Base-by-base conservation (phyloP, 1,140 invertebrate species). In the Pectinophora gossypiella region DNA sequence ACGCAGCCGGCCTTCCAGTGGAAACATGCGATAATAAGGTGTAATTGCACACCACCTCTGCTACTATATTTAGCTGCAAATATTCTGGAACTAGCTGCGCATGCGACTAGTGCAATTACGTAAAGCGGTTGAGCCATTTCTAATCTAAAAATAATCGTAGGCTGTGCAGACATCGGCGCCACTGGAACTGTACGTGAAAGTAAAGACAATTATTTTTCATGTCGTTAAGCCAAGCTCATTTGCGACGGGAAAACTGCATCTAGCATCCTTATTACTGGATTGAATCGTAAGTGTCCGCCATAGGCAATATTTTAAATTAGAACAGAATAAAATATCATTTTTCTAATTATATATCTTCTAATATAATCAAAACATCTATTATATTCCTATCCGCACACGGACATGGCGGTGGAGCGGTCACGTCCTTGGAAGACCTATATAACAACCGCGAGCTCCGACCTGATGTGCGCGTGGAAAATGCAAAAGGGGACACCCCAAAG, bases 131-230 rank as follows among this genome's bases (percentile, higher is more conserved):
- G 80, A 79, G 81, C 81, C 81, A 87, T 87, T 87, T 85, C 84
- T 87, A 87, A 87, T 87, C 84, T 85, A 87, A 87, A 87, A 87
- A 87, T 87, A 87, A 87, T 87, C 81, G 80, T 70, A 82, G 84
- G 78, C 78, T 79, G 65, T 72, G 66, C 68, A 72, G 75, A 70
- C 77, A 73, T 72, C 68, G 81, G 81, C 84, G 83, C 83, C 83
- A 84, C 60, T 74, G 68, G 79, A 81, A 74, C 79, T 71, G 72
- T 75, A 75, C 72, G 76, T 77, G 81, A 85, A 87, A 87, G 83
- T 84, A 84, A 83, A 73, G 58, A 75, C 63, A 77, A 78, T 83
- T 80, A 74, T 70, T 74, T 69, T 73, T 71, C 69, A 68, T 58
- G 59, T 32, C 27, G n/a, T 32, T 32, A 32, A 9, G n/a, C 27